Evolutionary conservation across 2,113 vertebrate species (phyloP).

Genomic region (Zeus faber): DNA sequence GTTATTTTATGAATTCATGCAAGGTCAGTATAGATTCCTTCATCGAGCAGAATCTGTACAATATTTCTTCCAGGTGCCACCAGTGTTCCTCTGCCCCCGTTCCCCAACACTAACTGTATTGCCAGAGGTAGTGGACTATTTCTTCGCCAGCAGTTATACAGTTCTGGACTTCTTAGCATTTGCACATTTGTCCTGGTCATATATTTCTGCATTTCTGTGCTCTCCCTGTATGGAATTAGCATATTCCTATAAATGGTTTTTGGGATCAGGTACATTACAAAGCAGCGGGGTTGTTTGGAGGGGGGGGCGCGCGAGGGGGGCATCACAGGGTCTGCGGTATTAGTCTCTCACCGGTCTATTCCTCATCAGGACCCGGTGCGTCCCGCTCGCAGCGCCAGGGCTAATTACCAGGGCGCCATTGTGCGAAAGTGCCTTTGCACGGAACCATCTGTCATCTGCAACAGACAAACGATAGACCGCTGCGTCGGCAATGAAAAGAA

Average conservation of each 20-base stretch:
- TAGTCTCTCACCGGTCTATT: slow-evolving; percentile 22
- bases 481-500: slow-evolving; percentile 37
- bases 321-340: slow-evolving; percentile 48
- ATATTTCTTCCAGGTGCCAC: too few relatives aligned
- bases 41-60: too few relatives aligned
- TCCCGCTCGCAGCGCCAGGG: slow-evolving; percentile 11
- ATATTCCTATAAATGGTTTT: slow-evolving; percentile 58
- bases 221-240: slow-evolving; percentile 37
- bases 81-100: too few relatives aligned
- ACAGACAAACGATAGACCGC: slow-evolving; percentile 36
- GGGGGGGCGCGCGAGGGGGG: too few relatives aligned
- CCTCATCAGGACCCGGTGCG: slow-evolving; percentile 22
- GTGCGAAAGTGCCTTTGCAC: slow-evolving; percentile 39
- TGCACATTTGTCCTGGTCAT: slow-evolving; percentile 42
- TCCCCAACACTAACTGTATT: too few relatives aligned
- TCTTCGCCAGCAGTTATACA: too few relatives aligned
- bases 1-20: too few relatives aligned
- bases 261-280: slow-evolving; percentile 52
- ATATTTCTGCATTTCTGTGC: slow-evolving; percentile 36
- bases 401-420: slow-evolving; percentile 56
- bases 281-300: slow-evolving; percentile 49
- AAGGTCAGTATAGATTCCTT: too few relatives aligned
- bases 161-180: too few relatives aligned
- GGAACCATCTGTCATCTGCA: slow-evolving; percentile 57
- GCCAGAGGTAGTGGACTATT: too few relatives aligned